Base-by-base conservation (phyloP, 2,113 vertebrate genomes). In the Pachycephala philippinensis region DNA sequence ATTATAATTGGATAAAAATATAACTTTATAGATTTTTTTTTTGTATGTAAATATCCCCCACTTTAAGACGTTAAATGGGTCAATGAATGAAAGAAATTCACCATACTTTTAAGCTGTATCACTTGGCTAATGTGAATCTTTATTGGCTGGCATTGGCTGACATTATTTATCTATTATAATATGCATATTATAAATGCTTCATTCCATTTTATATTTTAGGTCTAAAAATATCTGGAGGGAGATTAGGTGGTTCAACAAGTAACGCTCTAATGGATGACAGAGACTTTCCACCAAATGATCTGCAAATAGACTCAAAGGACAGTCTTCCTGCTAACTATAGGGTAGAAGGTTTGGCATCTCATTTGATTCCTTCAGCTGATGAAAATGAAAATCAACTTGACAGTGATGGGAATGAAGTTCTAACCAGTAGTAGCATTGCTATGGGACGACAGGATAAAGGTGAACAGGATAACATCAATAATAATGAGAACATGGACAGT, bases 391-490 rank as follows among this genome's bases (percentile, higher is more conserved):
- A 98, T 90, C 97, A 94, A 5, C 95, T 98, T 84, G 97, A 90
- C 50, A 84, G 35, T 11, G 95, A 94, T 15, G 79, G 86, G 30
- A 88, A 54, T 50, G 92, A 95, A 39, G 39, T 28, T 91, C 80
- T 98, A 91, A 97, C 83, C n/a, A 53, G 83, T 61, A 88, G 89
- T 15, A 82, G 80, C 35, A 16, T 71, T 45, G 65, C 84, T 30
- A 98, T 98, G 97, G 98, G 98, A 84, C 92, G 12, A 30, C 93
- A 97, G 8, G 26, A 83, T 39, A 95, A 57, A 82, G 95, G 87
- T 42, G 95, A 97, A 37, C 98, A 98, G 96, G 98, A 98, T 95
- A 98, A 95, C 95, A 97, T 98, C 82, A 98, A 98, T 96, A 98
- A 98, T 72, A 98, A 98, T 57, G 98, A 98, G 77, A 96, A 91